Evolutionary conservation across 2,888 invertebrate genomes (phyloP), one percentile per base, ranked within the genome.

Genomic region (Temnothorax ravouxi): DNA sequence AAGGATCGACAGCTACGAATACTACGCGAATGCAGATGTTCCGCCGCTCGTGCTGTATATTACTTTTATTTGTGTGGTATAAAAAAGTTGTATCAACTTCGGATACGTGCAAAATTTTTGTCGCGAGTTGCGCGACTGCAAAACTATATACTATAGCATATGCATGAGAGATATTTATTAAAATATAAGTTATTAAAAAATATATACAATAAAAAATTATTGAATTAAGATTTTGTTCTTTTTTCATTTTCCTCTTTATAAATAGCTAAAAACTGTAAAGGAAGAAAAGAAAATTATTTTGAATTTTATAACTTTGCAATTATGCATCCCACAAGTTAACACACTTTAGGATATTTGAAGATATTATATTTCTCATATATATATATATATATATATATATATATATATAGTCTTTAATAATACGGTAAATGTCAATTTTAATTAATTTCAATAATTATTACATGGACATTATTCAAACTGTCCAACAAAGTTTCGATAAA

Each of bases 1-100:
- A 34, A 38, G 38, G 50, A 76, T 76, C 66, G 66, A 52, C 76
- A 25, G 66, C 44, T 34, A 47, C 62, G 21, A 76, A 77, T 77
- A 76, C 44, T 54, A 54, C 54, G 34, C 52, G n/a, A 64, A 76
- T 67, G 61, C 25, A 44, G 41, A 5, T 44, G 21, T 47, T 5
- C 41, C 4, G 15, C 6, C 9, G 15, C 11, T 34, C 34, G 34
- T 21, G 34, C 44, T 47, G 62, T 34, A n/a, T n/a, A 6, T 34
- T 50, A 66, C 11, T 75, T 64, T 44, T 29, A 29, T 41, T 59
- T 18, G 25, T 11, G 9, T 18, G 6, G 9, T 62, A 11, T 11
- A 25, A n/a, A 50, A 34, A 71, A 71, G 18, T 69, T 50, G 25
- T 44, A 74, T 38, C 61, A 61, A 75, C 29, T 13, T 75, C n/a